phyloP scores from a whole-genome alignment of 2,113 vertebrate species.

The Callochromis pleurospilus region DNA sequence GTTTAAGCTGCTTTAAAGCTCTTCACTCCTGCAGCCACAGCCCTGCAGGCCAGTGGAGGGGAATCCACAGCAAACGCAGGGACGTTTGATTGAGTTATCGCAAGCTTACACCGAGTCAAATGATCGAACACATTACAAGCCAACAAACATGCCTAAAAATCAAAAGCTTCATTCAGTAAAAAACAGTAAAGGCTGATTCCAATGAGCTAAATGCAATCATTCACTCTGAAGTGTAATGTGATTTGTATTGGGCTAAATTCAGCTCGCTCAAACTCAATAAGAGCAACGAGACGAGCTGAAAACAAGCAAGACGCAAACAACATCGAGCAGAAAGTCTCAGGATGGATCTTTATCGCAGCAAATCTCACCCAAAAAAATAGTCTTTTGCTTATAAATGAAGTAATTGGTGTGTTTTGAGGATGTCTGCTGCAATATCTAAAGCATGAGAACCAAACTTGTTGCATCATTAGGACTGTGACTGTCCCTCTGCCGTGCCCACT shows the following conservation, averaged over 20 bases:
- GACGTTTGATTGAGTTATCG: constrained; percentile 20
- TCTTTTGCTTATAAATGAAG: background rate
- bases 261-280: constrained; percentile 30
- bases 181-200: constrained; percentile 31
- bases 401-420: background rate
- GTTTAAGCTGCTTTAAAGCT: constrained; percentile 41
- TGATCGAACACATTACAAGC: background rate
- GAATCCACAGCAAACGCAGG: background rate
- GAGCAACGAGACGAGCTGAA: background rate
- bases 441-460: background rate
- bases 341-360: background rate
- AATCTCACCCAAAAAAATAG: background rate
- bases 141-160: background rate
- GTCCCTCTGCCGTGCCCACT: background rate
- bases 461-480: background rate
- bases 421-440: background rate
- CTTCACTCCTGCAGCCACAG: background rate
- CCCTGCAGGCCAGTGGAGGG: background rate
- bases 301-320: constrained; percentile 1
- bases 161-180: constrained; percentile 7
- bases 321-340: background rate
- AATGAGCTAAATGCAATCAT: constrained; percentile 52
- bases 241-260: constrained; percentile 26
- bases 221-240: constrained; percentile 29
- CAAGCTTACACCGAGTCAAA: background rate